phyloP scores from a whole-genome alignment of 2,113 vertebrate genomes.

The Lagenorhynchus albirostris region DNA sequence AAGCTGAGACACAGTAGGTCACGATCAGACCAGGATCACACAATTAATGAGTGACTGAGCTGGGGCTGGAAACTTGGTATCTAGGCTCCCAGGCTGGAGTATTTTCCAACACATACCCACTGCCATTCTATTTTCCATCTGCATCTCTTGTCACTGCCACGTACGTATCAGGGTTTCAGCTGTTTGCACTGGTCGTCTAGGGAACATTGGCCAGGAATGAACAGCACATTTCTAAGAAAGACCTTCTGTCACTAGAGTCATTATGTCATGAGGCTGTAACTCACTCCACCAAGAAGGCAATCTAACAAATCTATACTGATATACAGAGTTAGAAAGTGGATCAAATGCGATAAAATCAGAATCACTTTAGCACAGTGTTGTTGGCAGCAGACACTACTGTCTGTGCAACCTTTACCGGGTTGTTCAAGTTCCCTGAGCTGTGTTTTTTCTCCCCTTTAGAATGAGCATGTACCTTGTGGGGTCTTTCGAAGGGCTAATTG shows the following conservation, averaged over 20 bases:
- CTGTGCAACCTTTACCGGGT: background rate
- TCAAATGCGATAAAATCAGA: background rate
- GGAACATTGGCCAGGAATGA: background rate
- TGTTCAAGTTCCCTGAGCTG: background rate
- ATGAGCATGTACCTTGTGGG: background rate
- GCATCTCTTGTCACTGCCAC: background rate
- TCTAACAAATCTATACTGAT: background rate
- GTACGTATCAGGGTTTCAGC: background rate
- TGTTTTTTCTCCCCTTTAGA: background rate
- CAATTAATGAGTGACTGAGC: background rate
- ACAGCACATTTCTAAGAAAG: background rate
- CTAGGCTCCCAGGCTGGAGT: background rate
- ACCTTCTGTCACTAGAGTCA: background rate
- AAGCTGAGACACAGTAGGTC: background rate
- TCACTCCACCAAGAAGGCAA: background rate
- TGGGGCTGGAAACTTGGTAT: background rate
- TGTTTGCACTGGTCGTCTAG: background rate
- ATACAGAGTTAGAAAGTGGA: background rate
- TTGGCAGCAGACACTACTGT: background rate
- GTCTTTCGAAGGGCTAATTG: background rate
- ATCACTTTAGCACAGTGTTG: background rate
- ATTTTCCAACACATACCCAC: background rate
- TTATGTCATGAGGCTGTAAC: background rate
- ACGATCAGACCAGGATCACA: background rate
- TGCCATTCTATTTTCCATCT: background rate